Percentiles rank a stretch among this genome's conserved stretches.
Conservation (phyloP, 2,113 vertebrate species). For the Pithys albifrons region DNA sequence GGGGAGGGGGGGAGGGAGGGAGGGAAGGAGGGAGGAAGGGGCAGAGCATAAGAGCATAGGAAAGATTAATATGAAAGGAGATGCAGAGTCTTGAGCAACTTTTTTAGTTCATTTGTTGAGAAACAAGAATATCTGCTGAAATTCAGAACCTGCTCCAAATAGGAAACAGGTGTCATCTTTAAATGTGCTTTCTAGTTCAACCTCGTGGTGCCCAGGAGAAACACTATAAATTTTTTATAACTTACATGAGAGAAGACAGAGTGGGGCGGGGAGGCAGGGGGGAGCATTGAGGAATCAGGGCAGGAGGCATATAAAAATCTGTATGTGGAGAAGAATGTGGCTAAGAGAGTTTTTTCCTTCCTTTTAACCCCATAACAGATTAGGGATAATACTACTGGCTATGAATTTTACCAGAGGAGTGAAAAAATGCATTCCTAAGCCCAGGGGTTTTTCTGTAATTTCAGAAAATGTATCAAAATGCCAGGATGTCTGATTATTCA, state of each 20-base stretch:
- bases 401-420: background rate
- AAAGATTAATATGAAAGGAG: background rate
- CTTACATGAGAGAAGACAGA: background rate
- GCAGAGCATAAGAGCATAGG: background rate
- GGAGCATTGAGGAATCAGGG: background rate
- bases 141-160: background rate
- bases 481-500: conserved; percentile 42
- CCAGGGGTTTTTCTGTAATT: background rate
- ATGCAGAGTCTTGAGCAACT: background rate
- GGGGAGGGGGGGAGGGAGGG: background rate
- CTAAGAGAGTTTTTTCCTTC: background rate
- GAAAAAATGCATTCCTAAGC: background rate
- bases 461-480: background rate
- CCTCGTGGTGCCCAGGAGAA: background rate
- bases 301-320: background rate
- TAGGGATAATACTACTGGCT: background rate
- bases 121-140: background rate
- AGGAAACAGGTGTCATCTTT: background rate
- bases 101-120: background rate
- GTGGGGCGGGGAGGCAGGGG: accelerated
- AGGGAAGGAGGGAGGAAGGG: background rate
- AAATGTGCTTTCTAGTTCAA: background rate
- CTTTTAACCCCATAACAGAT: background rate
- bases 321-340: background rate
- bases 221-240: background rate